A percentile compares a stretch with the other conserved stretches of the same genome.
Conservation (phyloP, 2,797 vertebrate species). For the Lacerta viridis region DNA sequence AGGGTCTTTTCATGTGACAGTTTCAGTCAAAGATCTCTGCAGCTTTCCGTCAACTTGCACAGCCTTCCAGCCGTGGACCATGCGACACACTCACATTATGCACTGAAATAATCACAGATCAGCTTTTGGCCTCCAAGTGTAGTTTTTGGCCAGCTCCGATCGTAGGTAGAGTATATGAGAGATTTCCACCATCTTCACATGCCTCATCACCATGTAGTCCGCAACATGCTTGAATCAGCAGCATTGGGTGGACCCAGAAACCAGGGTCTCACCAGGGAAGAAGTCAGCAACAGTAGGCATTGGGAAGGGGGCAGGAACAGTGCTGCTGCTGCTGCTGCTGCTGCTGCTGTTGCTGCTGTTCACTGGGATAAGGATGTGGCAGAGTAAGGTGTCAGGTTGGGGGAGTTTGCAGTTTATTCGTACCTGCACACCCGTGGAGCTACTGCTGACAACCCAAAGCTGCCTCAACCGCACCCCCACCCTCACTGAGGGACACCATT, state of each 20-base stretch:
- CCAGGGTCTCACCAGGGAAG: not conserved
- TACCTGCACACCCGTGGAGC: not conserved
- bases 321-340: too few species aligned
- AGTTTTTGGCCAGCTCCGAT: not conserved
- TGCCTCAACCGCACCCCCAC: too few species aligned
- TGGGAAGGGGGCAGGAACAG: too few species aligned
- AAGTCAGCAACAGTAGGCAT: too few species aligned
- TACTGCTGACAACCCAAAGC: not conserved
- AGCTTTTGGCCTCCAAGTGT: not conserved
- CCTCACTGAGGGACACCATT: too few species aligned
- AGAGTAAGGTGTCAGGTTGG: too few species aligned
- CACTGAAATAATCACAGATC: not conserved
- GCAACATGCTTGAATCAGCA: not conserved
- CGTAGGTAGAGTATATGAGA: not conserved
- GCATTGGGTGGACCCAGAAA: not conserved
- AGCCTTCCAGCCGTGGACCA: not conserved
- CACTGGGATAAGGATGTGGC: too few species aligned
- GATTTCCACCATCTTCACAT: not conserved
- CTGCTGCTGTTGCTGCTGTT: too few species aligned
- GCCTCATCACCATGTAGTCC: not conserved
- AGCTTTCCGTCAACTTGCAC: not conserved
- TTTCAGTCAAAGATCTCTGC: not conserved
- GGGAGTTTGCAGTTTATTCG: too few species aligned
- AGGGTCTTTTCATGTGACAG: not conserved
- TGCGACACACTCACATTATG: not conserved